Conservation (phyloP, 2,797 vertebrate species). For the Onychomys torridus region DNA sequence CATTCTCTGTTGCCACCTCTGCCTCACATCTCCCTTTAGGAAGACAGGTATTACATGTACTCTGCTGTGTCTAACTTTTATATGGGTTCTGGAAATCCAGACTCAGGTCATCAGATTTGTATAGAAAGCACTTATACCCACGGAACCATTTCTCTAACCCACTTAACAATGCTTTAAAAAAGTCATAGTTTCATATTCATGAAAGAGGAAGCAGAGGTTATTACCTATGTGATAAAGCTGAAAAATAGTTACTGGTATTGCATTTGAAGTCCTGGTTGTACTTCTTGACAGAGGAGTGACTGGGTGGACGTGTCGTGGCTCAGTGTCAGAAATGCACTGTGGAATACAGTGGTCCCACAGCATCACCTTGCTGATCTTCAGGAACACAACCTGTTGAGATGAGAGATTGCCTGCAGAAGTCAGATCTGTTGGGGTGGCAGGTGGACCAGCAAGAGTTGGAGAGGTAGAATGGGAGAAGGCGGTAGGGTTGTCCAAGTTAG, state of each 20-base stretch:
- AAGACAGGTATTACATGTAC: neutral
- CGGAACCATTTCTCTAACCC: neutral
- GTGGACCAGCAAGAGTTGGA: neutral
- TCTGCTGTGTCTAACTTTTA: neutral
- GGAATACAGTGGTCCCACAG: neutral
- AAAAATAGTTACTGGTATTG: neutral
- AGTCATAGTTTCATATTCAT: neutral
- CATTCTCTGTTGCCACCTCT: neutral
- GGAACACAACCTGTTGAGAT: neutral
- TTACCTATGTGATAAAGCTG: neutral
- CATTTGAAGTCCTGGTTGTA: neutral
- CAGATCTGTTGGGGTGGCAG: too few species aligned
- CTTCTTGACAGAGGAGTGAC: neutral
- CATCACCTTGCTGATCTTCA: neutral
- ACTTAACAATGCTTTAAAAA: neutral
- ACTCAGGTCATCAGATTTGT: neutral
- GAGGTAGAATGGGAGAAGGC: neutral
- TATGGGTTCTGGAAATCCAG: neutral
- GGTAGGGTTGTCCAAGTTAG: neutral
- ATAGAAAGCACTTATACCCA: neutral
- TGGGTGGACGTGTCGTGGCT: neutral
- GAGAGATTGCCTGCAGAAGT: neutral
- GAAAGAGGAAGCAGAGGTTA: neutral
- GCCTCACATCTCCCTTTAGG: neutral
- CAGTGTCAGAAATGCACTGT: neutral